Base-by-base conservation (phyloP, 1,140 invertebrate genomes). In the Triops cancriformis region DNA sequence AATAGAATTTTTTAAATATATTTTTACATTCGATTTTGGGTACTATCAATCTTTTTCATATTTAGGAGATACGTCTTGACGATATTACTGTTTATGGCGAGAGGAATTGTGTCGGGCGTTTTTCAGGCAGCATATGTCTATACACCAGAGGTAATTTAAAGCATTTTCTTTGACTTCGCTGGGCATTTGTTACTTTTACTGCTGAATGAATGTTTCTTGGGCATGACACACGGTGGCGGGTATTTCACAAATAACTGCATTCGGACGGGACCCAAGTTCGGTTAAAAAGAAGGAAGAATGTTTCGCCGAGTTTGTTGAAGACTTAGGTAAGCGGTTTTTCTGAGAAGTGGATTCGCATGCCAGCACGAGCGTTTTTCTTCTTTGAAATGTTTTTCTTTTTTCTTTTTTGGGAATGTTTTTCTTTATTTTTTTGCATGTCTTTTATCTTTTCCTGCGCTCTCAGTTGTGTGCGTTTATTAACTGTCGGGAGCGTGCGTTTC, bases 71-170 rank as follows among this genome's bases (percentile, higher is more conserved):
- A 89, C 12, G 89, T 91, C 75, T 86, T 97, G 45, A 97, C 94
- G 0, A 86, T 93, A 43, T 90, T 96, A 74, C 85, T 98, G 73
- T 98, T 98, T 85, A 83, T 97, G 79, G 94, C 95, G 0, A 87
- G 96, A 82, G 95, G 94, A 6, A 92, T 98, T 76, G 96, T 98
- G 79, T 95, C 94, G 37, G 94, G 95, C 1, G 90, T 96, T 5
- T 98, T 98, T 83, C 95, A 97, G 88, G 94, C 94, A 18, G 93
- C 94, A 0, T 98, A 98, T 83, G 94, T 98, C 18, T 98, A 98
- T 82, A 97, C 96, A 18, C 94, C 95, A 27, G 95, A 97, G 88
- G 93, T 96, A 80, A 83, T 79, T 64, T 64, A 23, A 23, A 64
- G 14, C 23, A 73, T 26, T 18, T 76, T 37, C 7, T 7, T 37